phyloP scores from a whole-genome alignment of 2,797 vertebrate species.

The Lagorchestes hirsutus region DNA sequence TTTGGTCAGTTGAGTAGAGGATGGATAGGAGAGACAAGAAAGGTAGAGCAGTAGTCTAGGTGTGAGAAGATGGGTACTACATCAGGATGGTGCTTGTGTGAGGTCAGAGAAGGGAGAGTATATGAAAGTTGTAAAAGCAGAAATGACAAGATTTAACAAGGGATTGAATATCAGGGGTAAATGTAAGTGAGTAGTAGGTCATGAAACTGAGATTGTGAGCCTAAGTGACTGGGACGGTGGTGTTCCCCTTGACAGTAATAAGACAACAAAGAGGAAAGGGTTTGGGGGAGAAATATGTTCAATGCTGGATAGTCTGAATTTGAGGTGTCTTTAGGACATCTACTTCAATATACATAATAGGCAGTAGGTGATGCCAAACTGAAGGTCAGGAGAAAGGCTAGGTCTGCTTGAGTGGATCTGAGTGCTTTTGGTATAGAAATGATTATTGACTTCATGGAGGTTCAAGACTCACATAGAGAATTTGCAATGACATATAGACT shows the following conservation, averaged over 20 bases:
- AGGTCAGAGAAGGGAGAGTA: not conserved
- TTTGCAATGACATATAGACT: not conserved
- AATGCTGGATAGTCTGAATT: not conserved
- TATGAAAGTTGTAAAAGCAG: not conserved
- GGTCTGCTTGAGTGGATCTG: not conserved
- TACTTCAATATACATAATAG: not conserved
- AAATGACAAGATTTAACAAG: not conserved
- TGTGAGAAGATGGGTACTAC: not conserved
- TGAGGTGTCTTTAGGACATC: not conserved
- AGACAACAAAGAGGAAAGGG: not conserved
- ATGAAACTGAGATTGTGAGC: not conserved
- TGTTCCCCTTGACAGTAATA: not conserved
- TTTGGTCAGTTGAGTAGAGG: not conserved
- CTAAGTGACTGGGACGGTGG: not conserved
- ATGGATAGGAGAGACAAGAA: not conserved
- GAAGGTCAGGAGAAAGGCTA: not conserved
- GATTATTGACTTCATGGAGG: not conserved
- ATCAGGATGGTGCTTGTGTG: not conserved
- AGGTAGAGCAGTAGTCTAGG: no score
- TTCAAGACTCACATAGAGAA: not conserved
- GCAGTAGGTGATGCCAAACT: not conserved
- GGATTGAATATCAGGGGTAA: not conserved
- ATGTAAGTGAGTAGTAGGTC: not conserved
- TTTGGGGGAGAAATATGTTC: not conserved
- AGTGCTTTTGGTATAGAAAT: not conserved